These are phyloP conservation scores for Eubucco bourcierii DNA, from an alignment of 2,113 vertebrate genomes.

Conservation along the genomic window DNA sequence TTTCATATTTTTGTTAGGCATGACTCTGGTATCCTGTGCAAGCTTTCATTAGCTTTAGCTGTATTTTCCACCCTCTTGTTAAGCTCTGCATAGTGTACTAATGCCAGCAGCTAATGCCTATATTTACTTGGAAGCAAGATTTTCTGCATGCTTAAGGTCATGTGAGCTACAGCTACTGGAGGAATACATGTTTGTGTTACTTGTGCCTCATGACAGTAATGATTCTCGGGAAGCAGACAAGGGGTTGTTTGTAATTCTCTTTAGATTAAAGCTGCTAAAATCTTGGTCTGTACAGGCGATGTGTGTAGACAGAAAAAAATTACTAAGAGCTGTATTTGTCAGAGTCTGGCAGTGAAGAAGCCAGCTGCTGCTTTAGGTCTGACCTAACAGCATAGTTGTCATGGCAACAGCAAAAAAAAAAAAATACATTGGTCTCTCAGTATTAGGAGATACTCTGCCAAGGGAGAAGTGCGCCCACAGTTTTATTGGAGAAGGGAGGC, in stretches of 20 bases:
- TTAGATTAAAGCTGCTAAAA: neutral
- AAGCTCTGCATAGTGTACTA: neutral
- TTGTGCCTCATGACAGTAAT: neutral
- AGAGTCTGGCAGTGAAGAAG: neutral
- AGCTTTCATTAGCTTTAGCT: neutral
- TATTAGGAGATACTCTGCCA: neutral
- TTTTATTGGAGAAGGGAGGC: neutral
- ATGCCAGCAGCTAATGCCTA: neutral
- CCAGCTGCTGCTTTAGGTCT: slow-evolving; percentile 8
- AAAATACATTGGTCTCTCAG: neutral
- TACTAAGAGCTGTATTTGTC: neutral
- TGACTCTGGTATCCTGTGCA: neutral
- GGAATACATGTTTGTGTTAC: neutral
- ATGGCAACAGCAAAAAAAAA: neutral
- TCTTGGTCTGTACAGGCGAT: neutral
- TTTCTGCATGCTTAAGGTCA: neutral
- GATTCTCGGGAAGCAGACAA: neutral
- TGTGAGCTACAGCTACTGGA: neutral
- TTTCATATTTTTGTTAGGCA: neutral
- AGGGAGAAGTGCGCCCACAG: rapidly evolving
- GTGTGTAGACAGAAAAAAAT: neutral
- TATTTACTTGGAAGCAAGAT: neutral
- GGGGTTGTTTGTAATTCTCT: neutral
- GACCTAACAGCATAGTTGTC: neutral
- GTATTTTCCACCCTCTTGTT: neutral